Evolutionary conservation across 1,140 invertebrate genomes (phyloP).

Genomic region (Hypsibius dujardini): DNA sequence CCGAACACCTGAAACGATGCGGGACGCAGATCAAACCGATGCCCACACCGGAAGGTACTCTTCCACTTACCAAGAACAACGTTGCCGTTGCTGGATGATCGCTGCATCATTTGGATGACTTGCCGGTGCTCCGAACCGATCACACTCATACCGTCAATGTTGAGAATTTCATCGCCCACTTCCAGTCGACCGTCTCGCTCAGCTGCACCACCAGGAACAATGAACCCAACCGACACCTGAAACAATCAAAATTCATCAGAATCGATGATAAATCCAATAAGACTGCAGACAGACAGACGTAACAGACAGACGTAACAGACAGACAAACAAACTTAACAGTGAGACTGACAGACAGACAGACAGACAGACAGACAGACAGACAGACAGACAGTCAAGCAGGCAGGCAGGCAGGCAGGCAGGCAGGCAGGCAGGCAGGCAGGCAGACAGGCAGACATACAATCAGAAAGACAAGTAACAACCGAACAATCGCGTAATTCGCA

Average conservation of each 20-base stretch:
- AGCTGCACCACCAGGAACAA: conserved; percentile 76
- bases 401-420: too few species aligned
- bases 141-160: conserved; percentile 61
- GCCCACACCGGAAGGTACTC: conserved; percentile 20
- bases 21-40: background rate
- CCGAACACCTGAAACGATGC: conserved; percentile 47
- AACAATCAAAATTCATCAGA: conserved; percentile 18
- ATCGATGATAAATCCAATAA: conserved; percentile 21
- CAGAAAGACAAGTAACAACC: too few species aligned
- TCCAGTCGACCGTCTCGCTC: conserved; percentile 65
- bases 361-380: too few species aligned
- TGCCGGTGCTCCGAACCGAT: conserved; percentile 68
- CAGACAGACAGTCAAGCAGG: too few species aligned
- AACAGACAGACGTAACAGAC: background rate
- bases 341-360: too few species aligned
- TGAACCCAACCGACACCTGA: conserved; percentile 74
- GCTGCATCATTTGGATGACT: conserved; percentile 63
- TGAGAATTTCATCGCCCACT: conserved; percentile 72
- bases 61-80: conserved; percentile 26
- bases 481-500: too few species aligned
- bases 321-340: too few species aligned
- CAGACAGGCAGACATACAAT: too few species aligned
- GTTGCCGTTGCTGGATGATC: conserved; percentile 30
- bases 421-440: too few species aligned
- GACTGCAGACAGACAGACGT: conserved; percentile 18